Percentiles rank a stretch among this genome's conserved stretches.
phyloP scores from a whole-genome alignment of 2,113 vertebrate genomes.

The Cyrtonyx montezumae region DNA sequence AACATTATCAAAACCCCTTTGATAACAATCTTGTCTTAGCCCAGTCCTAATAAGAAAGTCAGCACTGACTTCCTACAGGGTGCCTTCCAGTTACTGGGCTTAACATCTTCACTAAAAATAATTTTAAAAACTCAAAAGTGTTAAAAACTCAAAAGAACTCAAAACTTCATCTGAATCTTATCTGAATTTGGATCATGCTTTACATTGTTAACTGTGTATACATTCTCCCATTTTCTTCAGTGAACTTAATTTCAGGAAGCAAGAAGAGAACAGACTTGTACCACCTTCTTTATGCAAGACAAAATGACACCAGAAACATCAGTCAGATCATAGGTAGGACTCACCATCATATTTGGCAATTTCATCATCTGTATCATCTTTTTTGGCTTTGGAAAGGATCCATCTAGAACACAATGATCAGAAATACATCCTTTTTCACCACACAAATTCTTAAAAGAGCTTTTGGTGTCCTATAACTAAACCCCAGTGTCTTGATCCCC shows the following conservation, averaged over 20 bases:
- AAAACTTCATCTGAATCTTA: background rate
- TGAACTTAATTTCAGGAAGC: background rate
- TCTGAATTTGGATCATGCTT: background rate
- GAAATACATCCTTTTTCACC: background rate
- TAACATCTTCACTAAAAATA: background rate
- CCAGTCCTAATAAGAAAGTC: background rate
- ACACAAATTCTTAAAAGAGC: background rate
- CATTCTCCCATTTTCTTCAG: background rate
- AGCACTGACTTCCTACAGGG: background rate
- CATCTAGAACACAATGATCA: slow-evolving; percentile 81
- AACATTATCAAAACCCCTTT: accelerated
- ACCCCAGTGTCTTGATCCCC: background rate
- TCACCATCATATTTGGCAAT: slow-evolving; percentile 97
- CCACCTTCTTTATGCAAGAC: background rate
- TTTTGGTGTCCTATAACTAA: background rate
- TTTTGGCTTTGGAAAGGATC: slow-evolving; percentile 95
- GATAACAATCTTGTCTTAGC: background rate
- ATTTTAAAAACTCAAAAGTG: background rate
- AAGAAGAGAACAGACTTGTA: background rate
- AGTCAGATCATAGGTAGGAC: slow-evolving; percentile 26
- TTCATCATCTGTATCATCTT: slow-evolving; percentile 94
- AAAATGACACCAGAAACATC: background rate
- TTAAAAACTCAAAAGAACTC: background rate
- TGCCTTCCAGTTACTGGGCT: background rate
- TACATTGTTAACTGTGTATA: background rate